phyloP scores from a whole-genome alignment of 64 coral and sea anemone species.

The Catalaphyllia jardinei region DNA sequence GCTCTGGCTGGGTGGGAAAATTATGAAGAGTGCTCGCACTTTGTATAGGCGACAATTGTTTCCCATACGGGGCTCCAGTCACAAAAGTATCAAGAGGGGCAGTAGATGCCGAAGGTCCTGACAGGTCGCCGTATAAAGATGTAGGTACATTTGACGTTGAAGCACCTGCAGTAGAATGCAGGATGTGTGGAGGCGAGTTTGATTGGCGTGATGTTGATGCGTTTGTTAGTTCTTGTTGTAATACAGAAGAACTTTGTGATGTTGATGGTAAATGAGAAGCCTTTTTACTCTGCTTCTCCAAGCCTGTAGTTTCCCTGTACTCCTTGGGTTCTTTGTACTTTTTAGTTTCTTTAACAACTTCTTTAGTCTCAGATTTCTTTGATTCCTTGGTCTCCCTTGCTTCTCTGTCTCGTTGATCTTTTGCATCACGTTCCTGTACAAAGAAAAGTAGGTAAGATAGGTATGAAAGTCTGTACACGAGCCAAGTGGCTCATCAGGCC shows the following conservation, averaged over 20 bases:
- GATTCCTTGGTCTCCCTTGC: constrained; percentile 63
- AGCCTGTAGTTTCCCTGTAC: constrained; percentile 66
- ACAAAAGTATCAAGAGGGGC: constrained; percentile 68
- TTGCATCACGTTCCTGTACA: constrained; percentile 14
- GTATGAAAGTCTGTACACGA: too few relatives aligned
- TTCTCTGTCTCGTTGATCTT: constrained; percentile 68
- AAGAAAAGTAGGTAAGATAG: too few relatives aligned
- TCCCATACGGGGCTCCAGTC: constrained; percentile 53
- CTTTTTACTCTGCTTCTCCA: constrained; percentile 82
- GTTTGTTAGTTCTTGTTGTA: constrained; percentile 30
- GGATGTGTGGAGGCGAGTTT: constrained; percentile 34
- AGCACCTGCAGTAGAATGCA: constrained; percentile 51
- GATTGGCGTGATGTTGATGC: constrained; percentile 10
- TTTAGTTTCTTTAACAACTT: constrained; percentile 34
- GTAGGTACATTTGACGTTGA: constrained; percentile 67
- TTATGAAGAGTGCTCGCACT: constrained; percentile 59
- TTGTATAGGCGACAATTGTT: constrained; percentile 88
- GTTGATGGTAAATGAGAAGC: constrained; percentile 64
- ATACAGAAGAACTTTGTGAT: constrained; percentile 54
- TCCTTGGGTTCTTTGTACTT: constrained; percentile 71
- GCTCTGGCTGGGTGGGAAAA: constrained; percentile 60
- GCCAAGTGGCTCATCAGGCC: too few relatives aligned
- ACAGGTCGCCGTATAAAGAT: constrained; percentile 28
- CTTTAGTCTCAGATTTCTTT: constrained; percentile 53
- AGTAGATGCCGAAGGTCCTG: constrained; percentile 40